Base-by-base conservation (phyloP, 2,888 invertebrate species). In the Drosophila prolongata region DNA sequence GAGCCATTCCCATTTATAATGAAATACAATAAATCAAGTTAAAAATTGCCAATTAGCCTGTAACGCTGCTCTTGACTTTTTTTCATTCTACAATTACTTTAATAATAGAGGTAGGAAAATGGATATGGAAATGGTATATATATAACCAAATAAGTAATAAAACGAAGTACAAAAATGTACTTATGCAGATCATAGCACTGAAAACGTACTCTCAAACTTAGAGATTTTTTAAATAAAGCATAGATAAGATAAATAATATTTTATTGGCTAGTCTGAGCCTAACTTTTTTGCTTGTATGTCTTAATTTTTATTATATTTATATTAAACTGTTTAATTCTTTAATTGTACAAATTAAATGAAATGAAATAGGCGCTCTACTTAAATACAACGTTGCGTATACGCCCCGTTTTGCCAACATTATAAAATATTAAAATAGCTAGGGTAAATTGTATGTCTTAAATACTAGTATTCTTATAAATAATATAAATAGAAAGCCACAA, bases 11-110 rank as follows among this genome's bases (percentile, higher is more conserved):
- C 14, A 34, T 47, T 16, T 16, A 11, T 11, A 5, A 34, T 47
- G 11, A 34, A 34, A 34, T 11, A 30, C 27, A 6, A 34, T 47
- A 47, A 47, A 47, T 47, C 47, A 47, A 47, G 11, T 14, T 34
- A 14, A 5, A 34, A 47, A 47, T 10, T 14, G 47, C 9, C 47
- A 27, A 34, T 47, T 47, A 47, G 34, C 11, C 11, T 9, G 27
- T 14, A 46, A 46, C n/a, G 8, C n/a, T 10, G 5, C 14, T 46
- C 46, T 27, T 9, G 27, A 27, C n/a, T 5, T 30, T 13, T 43
- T 46, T 14, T n/a, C 14, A 9, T 30, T 30, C 30, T 30, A n/a
- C 9, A 27, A 5, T 9, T 10, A 14, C 5, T 13, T 1, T 11
- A 34, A 47, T 47, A 16, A 47, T 11, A 34, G 30, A 11, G 14